phyloP scores from a whole-genome alignment of 2,113 vertebrate species.

The Anolis sagrei region DNA sequence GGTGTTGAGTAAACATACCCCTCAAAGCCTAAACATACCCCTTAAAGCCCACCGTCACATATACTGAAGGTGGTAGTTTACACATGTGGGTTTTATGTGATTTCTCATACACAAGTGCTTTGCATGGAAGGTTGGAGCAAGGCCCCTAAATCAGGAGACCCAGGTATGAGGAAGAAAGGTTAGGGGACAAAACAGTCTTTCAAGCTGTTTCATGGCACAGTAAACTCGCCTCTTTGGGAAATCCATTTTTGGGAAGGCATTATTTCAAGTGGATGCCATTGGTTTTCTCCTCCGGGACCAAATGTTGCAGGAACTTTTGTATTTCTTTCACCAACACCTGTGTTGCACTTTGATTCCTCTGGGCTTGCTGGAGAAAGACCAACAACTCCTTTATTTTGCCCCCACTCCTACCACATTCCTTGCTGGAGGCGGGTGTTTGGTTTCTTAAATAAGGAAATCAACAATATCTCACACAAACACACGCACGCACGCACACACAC shows the following conservation, averaged over 20 bases:
- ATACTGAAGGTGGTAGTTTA: background rate
- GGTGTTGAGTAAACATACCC: background rate
- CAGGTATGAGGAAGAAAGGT: fast-evolving
- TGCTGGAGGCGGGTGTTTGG: background rate
- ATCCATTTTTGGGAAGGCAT: background rate
- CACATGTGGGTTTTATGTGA: background rate
- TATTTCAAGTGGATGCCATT: background rate
- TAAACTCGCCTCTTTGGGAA: background rate
- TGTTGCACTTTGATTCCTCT: slow-evolving; percentile 60
- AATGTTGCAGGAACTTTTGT: slow-evolving; percentile 49
- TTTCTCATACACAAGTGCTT: too few relatives aligned
- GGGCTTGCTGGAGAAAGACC: slow-evolving; percentile 52
- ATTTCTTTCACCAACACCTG: slow-evolving; percentile 57
- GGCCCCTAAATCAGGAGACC: background rate
- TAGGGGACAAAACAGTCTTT: background rate
- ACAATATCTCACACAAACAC: slow-evolving; percentile 75
- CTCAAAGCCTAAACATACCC: background rate
- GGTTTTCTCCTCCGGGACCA: background rate
- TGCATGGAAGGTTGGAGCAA: background rate
- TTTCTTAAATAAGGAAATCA: slow-evolving; percentile 69
- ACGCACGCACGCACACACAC: slow-evolving; percentile 69
- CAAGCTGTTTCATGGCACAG: background rate
- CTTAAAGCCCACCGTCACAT: too few relatives aligned
- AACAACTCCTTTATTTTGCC: slow-evolving; percentile 43
- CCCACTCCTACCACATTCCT: background rate